Conservation (phyloP, 2,888 invertebrate species). For the Cerceris ruficornis region DNA sequence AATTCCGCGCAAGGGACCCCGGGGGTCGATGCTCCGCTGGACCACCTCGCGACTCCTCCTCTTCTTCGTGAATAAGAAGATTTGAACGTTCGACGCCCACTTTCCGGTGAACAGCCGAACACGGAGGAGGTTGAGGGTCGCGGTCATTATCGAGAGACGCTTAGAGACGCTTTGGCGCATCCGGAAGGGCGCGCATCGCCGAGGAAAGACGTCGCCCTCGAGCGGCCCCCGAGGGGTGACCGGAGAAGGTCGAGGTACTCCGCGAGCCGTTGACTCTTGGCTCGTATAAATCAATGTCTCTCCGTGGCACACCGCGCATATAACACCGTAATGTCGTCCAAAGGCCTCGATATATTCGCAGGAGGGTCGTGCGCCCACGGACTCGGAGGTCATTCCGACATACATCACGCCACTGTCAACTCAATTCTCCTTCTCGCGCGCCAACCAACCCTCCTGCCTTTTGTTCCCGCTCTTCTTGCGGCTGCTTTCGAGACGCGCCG, state of each 20-base stretch:
- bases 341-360: slow-evolving; percentile 65
- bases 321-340: slow-evolving; percentile 69
- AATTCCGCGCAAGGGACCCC: too few relatives aligned
- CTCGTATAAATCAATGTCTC: slow-evolving; percentile 74
- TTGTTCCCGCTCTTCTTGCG: slow-evolving; percentile 16
- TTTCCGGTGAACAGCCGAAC: too few relatives aligned
- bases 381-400: slow-evolving; percentile 66
- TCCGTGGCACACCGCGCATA: slow-evolving; percentile 67
- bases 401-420: slow-evolving; percentile 67
- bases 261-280: slow-evolving; percentile 57
- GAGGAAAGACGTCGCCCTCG: slow-evolving; percentile 39
- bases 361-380: slow-evolving; percentile 61
- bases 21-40: too few relatives aligned
- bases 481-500: neutral
- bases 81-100: too few relatives aligned
- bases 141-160: too few relatives aligned
- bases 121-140: too few relatives aligned
- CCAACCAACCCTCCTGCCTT: slow-evolving; percentile 14
- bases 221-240: slow-evolving; percentile 31
- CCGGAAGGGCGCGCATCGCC: slow-evolving; percentile 13
- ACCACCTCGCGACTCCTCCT: too few relatives aligned
- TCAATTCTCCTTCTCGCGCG: slow-evolving; percentile 48
- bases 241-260: slow-evolving; percentile 37
- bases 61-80: too few relatives aligned
- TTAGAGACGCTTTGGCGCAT: too few relatives aligned